Evolutionary conservation across 1,140 invertebrate genomes (phyloP).

Genomic region (Conus betulinus): DNA sequence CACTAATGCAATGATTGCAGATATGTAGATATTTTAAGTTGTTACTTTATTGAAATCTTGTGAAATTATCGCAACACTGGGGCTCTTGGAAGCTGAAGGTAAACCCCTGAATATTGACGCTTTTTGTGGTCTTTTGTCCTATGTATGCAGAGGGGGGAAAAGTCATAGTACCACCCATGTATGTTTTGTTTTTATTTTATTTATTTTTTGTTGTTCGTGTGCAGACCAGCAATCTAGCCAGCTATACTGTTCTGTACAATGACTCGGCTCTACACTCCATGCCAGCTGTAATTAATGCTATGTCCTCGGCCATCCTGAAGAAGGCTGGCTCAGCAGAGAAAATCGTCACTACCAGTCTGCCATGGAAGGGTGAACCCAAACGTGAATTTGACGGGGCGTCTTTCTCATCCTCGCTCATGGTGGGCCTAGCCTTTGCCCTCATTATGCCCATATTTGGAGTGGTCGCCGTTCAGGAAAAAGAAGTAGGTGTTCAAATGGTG

Average conservation of each 20-base stretch:
- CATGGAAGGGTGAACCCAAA: slow-evolving; percentile 83
- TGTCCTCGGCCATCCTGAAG: slow-evolving; percentile 83
- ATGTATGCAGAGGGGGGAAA: neutral
- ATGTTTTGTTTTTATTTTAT: neutral
- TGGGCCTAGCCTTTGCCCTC: slow-evolving; percentile 87
- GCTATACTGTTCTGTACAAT: slow-evolving; percentile 85
- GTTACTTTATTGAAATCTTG: no score
- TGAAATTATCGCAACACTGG: neutral
- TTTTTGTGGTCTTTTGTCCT: neutral
- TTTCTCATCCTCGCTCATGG: slow-evolving; percentile 83
- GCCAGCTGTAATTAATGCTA: slow-evolving; percentile 85
- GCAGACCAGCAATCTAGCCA: slow-evolving; percentile 62
- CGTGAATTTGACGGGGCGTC: slow-evolving; percentile 84
- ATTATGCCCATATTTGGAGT: slow-evolving; percentile 86
- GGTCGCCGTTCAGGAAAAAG: slow-evolving; percentile 89
- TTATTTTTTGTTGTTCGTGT: neutral
- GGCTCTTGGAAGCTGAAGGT: neutral
- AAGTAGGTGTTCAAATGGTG: slow-evolving; percentile 78
- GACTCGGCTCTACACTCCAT: slow-evolving; percentile 87
- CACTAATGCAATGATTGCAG: no score
- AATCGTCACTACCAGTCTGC: slow-evolving; percentile 76
- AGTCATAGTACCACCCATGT: neutral
- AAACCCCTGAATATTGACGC: neutral
- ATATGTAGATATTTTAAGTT: no score
- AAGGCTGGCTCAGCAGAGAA: slow-evolving; percentile 22